Percentiles rank a stretch among this genome's conserved stretches.
Conservation (phyloP, 2,113 vertebrate species). For the Abramis brama region DNA sequence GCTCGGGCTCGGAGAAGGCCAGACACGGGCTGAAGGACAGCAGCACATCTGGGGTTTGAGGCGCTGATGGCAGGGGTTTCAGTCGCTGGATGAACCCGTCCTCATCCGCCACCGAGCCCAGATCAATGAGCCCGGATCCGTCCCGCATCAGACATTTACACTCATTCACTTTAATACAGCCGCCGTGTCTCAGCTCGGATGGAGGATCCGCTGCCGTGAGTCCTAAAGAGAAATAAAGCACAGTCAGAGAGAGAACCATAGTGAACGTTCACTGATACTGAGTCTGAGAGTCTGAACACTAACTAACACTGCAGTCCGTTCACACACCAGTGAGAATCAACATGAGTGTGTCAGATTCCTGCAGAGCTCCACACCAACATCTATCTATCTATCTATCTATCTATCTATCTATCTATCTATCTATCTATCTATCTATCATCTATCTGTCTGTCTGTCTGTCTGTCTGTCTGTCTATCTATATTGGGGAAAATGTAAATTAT, state of each 20-base stretch:
- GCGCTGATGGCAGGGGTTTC: conserved; percentile 42
- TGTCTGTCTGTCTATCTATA: too few relatives aligned
- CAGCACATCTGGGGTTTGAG: conserved; percentile 43
- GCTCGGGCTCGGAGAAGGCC: conserved; percentile 70
- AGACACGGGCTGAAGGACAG: conserved; percentile 76
- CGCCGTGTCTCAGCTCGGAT: conserved; percentile 35
- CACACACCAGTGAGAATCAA: conserved; percentile 10
- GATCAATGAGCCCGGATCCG: conserved; percentile 73
- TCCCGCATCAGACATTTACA: conserved; percentile 79
- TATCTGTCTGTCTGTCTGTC: too few relatives aligned
- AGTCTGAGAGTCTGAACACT: background rate
- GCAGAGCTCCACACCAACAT: background rate
- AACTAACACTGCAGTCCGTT: background rate
- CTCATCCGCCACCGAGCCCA: conserved; percentile 66
- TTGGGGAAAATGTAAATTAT: too few relatives aligned
- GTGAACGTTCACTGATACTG: background rate
- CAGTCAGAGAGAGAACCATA: background rate
- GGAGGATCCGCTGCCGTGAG: background rate
- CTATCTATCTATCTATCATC: too few relatives aligned
- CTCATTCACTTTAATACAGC: conserved; percentile 74
- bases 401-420: too few relatives aligned
- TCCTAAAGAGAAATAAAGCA: background rate
- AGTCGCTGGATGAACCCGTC: conserved; percentile 67
- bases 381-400: too few relatives aligned
- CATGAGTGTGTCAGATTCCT: conserved; percentile 25